Evolutionary conservation across 1,140 invertebrate species (phyloP).

Genomic region (Polyergus mexicanus): DNA sequence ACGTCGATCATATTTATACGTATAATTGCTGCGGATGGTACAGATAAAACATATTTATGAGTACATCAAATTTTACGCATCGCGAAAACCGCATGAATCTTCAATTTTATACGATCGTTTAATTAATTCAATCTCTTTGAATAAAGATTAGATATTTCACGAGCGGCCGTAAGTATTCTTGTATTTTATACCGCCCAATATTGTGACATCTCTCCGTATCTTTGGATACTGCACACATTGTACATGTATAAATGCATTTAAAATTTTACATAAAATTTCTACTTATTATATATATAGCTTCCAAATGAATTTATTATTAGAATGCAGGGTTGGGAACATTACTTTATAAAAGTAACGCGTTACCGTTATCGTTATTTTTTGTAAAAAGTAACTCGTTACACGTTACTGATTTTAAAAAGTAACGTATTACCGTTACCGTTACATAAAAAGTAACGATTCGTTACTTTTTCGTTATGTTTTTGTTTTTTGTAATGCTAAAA

Average conservation of each 20-base stretch:
- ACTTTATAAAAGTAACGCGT: too few species aligned
- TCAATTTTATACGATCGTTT: background rate
- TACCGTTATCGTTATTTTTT: too few species aligned
- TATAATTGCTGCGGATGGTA: background rate
- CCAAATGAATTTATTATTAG: background rate
- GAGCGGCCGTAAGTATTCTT: background rate
- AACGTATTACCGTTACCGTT: too few species aligned
- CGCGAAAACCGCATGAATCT: background rate
- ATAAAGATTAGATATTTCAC: background rate
- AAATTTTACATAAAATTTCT: background rate
- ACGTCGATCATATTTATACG: too few species aligned
- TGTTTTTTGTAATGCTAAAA: too few species aligned
- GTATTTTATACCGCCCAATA: background rate
- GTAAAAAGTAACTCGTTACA: too few species aligned
- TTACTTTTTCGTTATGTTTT: too few species aligned
- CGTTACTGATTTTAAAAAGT: too few species aligned
- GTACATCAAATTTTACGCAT: background rate
- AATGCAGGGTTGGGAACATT: too few species aligned
- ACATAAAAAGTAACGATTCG: too few species aligned
- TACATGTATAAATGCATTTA: background rate
- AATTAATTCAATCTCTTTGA: background rate
- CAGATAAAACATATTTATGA: background rate
- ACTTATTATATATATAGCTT: background rate
- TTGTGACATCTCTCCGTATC: background rate
- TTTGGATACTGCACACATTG: background rate